phyloP scores from a whole-genome alignment of 2,113 vertebrate genomes.

The Alectura lathami region DNA sequence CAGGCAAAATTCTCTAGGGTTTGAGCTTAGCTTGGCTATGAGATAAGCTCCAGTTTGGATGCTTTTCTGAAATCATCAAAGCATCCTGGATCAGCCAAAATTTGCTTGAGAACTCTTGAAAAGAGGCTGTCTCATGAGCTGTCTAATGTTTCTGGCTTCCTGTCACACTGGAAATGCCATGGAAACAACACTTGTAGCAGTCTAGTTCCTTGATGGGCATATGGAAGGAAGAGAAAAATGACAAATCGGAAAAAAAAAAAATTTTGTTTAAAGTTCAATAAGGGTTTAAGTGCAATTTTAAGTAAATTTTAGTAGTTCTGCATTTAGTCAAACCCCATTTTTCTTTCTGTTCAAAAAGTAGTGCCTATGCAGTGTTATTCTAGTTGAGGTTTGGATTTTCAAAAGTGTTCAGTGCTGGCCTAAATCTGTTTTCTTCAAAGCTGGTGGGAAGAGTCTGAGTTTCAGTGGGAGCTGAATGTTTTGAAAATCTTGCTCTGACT shows the following conservation, averaged over 20 bases:
- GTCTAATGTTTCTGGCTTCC: constrained; percentile 54
- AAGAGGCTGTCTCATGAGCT: constrained; percentile 50
- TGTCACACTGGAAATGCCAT: constrained; percentile 53
- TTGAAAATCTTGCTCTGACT: neutral
- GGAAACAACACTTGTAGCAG: constrained; percentile 52
- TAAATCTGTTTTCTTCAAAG: neutral
- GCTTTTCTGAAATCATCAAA: constrained; percentile 24
- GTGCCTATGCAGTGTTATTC: neutral
- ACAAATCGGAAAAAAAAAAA: neutral
- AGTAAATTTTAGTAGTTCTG: neutral
- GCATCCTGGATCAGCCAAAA: constrained; percentile 20
- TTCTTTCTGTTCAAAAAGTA: neutral
- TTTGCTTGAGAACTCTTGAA: constrained; percentile 40
- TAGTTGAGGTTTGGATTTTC: neutral
- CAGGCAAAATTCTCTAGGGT: neutral
- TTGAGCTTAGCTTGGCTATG: neutral
- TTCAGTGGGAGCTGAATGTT: neutral
- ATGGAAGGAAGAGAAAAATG: neutral
- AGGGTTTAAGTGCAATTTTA: neutral
- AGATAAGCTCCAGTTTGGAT: neutral
- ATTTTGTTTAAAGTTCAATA: neutral
- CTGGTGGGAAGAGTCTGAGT: neutral
- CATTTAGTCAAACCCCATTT: neutral
- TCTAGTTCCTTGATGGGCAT: neutral
- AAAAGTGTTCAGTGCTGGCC: neutral